Evolutionary conservation across 2,113 vertebrate genomes (phyloP), one percentile per base, ranked within the genome.

Genomic region (Elgaria multicarinata): DNA sequence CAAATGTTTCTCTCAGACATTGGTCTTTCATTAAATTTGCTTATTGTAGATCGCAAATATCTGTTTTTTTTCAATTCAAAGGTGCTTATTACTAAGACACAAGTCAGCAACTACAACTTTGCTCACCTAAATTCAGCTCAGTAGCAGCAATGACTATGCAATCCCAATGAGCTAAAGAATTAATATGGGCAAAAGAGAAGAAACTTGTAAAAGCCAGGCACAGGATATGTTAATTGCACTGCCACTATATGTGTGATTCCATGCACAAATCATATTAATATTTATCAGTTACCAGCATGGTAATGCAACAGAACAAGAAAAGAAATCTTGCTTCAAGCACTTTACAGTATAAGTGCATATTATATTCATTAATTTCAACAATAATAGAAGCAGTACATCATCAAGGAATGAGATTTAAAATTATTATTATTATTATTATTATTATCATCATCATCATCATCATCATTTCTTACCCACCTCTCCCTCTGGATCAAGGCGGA

Each of bases 11-110:
- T 0, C 14, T 10, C 16, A 18, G 0, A 0, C 3, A 31, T 67
- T 12, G 3, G 1, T n/a, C 39, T 33, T 1, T 6, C 44, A 4
- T 33, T 2, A 0, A 0, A 0, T 77, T 88, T 28, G 0, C 12
- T 1, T 64, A 84, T 85, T 83, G 64, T 44, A 87, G 90, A 20
- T 36, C 9, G 36, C 79, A 36, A 36, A 20, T 80, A 55, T 31
- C 62, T 33, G 46, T n/a, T n/a, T n/a, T 66, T 44, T 42, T 69
- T 46, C 6, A 46, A 46, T 84, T 33, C 36, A 67, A 44, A 3
- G 4, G 53, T 18, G 18, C 18, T 67, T 44, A 18, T 9, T 67
- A 16, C 42, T 5, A 76, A 76, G 13, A 33, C 16, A 50, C 16
- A 71, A 12, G 44, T n/a, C 44, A 16, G 28, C 64, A 50, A 24